These are phyloP conservation scores for Aphrocallistes beatrix DNA, from an alignment of 37 sponge, comb jelly and placozoan genomes.

Conservation along the genomic window DNA sequence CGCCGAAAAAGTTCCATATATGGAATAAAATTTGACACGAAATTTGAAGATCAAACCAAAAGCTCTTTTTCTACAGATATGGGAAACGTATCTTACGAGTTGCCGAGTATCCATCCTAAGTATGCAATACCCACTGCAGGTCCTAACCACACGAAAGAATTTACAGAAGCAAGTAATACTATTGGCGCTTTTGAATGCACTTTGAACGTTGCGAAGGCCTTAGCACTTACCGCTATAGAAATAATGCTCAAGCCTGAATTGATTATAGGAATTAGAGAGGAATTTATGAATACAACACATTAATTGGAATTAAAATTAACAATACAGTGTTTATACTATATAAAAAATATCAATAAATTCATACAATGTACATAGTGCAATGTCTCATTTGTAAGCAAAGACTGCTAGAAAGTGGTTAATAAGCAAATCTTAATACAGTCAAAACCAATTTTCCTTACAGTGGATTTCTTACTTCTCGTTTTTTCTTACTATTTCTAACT, in stretches of 20 bases:
- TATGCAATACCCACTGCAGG: conserved; percentile 39
- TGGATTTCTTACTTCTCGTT: too few relatives aligned
- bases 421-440: too few relatives aligned
- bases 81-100: conserved; percentile 63
- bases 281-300: background rate
- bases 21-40: background rate
- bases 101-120: conserved; percentile 73
- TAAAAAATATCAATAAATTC: too few relatives aligned
- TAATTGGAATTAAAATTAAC: too few relatives aligned
- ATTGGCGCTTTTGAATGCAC: conserved; percentile 38
- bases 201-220: conserved; percentile 42
- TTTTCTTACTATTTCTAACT: too few relatives aligned
- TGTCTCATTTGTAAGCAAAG: too few relatives aligned
- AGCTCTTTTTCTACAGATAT: conserved; percentile 46
- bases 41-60: background rate
- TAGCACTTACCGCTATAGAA: conserved; percentile 56
- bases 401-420: too few relatives aligned
- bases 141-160: conserved; percentile 53
- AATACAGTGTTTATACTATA: too few relatives aligned
- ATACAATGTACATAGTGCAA: too few relatives aligned
- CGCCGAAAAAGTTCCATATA: background rate
- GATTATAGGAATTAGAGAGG: conserved; percentile 35
- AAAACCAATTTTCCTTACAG: too few relatives aligned
- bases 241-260: conserved; percentile 40
- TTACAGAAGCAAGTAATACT: conserved; percentile 46